A percentile compares a stretch with the other conserved stretches of the same genome.
phyloP scores from a whole-genome alignment of 2,888 invertebrate species.

The Magallana nippona region DNA sequence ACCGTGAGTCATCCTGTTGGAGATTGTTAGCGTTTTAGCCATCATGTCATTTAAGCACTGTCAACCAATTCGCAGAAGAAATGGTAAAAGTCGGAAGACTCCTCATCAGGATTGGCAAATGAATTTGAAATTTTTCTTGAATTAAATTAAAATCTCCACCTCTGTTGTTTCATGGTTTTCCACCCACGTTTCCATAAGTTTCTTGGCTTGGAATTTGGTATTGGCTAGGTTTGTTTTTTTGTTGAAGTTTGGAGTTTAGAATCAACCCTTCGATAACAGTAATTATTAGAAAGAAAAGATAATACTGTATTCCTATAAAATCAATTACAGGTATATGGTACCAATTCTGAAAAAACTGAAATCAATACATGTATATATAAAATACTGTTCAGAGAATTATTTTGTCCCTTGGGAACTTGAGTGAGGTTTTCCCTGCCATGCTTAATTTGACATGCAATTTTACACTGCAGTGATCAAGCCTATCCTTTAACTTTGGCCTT shows the following conservation, averaged over 20 bases:
- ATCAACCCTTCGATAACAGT: too few relatives aligned
- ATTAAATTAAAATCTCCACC: not conserved
- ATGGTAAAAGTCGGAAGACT: not conserved
- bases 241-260: too few relatives aligned
- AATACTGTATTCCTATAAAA: too few relatives aligned
- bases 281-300: too few relatives aligned
- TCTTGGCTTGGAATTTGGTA: too few relatives aligned
- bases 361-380: too few relatives aligned
- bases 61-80: conserved; percentile 27
- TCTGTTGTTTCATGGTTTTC: too few relatives aligned
- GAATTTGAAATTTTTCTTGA: not conserved
- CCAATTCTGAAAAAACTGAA: too few relatives aligned
- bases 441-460: not conserved
- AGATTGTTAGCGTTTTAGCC: conserved; percentile 29
- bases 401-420: not conserved
- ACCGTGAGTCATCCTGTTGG: conserved; percentile 21
- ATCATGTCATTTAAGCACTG: conserved; percentile 27
- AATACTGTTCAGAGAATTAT: not conserved
- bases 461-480: conserved; percentile 1
- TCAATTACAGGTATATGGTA: too few relatives aligned
- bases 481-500: not conserved
- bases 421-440: not conserved
- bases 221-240: too few relatives aligned
- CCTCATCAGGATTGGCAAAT: not conserved
- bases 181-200: too few relatives aligned